Evolutionary conservation across 53 echinoderm and acorn worm species (phyloP).

Genomic region (Astropecten irregularis): DNA sequence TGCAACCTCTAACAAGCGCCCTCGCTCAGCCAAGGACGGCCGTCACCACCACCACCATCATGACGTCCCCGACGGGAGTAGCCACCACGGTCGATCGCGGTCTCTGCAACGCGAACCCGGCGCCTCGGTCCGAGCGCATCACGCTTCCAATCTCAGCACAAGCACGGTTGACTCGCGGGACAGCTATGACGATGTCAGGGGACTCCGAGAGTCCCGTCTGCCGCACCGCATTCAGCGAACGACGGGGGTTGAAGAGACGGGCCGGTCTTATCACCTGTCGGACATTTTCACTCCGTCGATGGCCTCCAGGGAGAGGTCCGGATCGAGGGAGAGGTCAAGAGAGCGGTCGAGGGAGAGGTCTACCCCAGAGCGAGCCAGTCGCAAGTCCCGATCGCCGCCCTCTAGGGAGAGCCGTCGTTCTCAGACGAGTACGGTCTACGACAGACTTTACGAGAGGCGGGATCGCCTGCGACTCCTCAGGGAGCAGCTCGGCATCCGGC

Average conservation of each 20-base stretch:
- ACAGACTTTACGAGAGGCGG: slow-evolving; percentile 84
- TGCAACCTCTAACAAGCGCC: slow-evolving; percentile 64
- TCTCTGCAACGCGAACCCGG: slow-evolving; percentile 27
- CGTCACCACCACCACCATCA: background rate
- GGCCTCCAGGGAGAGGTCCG: slow-evolving; percentile 1
- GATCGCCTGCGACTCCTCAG: slow-evolving; percentile 79
- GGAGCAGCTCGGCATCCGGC: slow-evolving; percentile 79
- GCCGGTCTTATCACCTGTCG: slow-evolving; percentile 94
- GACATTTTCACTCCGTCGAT: slow-evolving; percentile 84
- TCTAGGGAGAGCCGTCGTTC: slow-evolving; percentile 25
- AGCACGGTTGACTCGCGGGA: slow-evolving; percentile 81
- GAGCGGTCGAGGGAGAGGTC: slow-evolving; percentile 18
- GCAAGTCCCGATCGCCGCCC: slow-evolving; percentile 68
- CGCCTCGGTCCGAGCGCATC: background rate
- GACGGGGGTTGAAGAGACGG: slow-evolving; percentile 58
- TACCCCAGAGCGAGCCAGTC: slow-evolving; percentile 36
- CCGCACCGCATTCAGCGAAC: slow-evolving; percentile 5
- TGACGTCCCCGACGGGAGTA: slow-evolving; percentile 31
- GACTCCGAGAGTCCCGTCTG: background rate
- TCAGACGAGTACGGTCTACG: slow-evolving; percentile 78
- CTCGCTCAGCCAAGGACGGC: slow-evolving; percentile 56
- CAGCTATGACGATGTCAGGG: slow-evolving; percentile 38
- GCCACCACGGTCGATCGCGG: slow-evolving; percentile 28
- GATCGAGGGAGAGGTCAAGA: slow-evolving; percentile 1
- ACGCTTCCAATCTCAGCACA: slow-evolving; percentile 73